Evolutionary conservation across 2,888 invertebrate species (phyloP).

Genomic region (Agrypnus murinus): DNA sequence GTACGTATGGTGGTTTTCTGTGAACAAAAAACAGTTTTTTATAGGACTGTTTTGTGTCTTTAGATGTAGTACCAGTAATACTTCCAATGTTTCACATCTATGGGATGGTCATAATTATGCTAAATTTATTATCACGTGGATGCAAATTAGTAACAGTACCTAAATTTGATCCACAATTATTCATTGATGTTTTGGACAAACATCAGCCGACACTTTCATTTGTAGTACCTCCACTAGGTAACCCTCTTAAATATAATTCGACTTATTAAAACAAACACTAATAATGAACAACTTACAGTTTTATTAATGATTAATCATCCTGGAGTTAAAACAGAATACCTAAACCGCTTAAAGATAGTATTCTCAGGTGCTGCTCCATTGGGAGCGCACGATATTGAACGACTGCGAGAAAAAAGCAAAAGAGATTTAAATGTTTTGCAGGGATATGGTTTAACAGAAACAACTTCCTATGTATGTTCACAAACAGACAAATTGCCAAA

Average conservation of each 20-base stretch:
- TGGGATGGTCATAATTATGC: conserved; percentile 78
- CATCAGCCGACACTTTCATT: conserved; percentile 79
- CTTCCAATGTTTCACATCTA: conserved; percentile 91
- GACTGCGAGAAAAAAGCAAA: conserved; percentile 72
- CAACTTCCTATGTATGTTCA: conserved; percentile 71
- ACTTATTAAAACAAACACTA: conserved; percentile 57
- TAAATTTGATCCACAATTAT: conserved; percentile 82
- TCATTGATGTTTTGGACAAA: conserved; percentile 78
- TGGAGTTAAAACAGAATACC: conserved; percentile 74
- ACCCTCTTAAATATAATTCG: conserved; percentile 52
- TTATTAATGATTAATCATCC: conserved; percentile 81
- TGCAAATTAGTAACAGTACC: conserved; percentile 81
- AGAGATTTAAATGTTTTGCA: conserved; percentile 56
- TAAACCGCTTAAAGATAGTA: conserved; percentile 73
- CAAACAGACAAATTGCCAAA: conserved; percentile 21
- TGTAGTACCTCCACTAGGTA: conserved; percentile 87
- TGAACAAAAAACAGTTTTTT: background rate
- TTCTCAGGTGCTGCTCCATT: conserved; percentile 83
- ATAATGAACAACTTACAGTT: conserved; percentile 77
- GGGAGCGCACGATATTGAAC: conserved; percentile 74
- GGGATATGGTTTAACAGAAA: conserved; percentile 85
- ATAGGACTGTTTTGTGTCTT: no score
- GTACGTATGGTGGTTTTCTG: background rate
- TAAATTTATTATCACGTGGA: conserved; percentile 74
- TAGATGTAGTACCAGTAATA: conserved; percentile 80